Evolutionary conservation across 2,113 vertebrate genomes (phyloP).

Genomic region (Otocyon megalotis): DNA sequence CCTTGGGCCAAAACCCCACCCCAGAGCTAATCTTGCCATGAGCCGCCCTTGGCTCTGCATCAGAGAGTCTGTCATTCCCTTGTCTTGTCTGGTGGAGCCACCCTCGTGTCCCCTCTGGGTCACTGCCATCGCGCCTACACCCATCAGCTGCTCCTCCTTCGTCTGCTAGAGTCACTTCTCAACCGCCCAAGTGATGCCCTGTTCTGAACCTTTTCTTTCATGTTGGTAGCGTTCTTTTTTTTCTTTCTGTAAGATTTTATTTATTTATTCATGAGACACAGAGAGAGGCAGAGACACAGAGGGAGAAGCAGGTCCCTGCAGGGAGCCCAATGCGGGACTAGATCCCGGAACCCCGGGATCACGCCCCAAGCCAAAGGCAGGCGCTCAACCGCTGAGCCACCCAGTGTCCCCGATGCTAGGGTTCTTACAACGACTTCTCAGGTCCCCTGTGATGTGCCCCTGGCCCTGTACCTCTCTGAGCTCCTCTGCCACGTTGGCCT

Average conservation of each 20-base stretch:
- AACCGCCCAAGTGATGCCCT: background rate
- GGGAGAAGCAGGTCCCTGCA: too few relatives aligned
- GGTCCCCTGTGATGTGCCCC: background rate
- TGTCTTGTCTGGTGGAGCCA: background rate
- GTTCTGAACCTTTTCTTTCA: background rate
- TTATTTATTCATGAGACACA: too few relatives aligned
- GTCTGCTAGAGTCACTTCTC: background rate
- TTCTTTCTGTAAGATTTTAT: too few relatives aligned
- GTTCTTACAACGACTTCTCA: background rate
- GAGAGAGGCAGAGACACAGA: too few relatives aligned
- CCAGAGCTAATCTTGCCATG: background rate
- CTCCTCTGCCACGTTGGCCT: background rate
- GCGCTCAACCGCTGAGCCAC: too few relatives aligned
- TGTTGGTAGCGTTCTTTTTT: too few relatives aligned
- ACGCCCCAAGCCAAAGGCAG: too few relatives aligned
- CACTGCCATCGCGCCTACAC: rapidly evolving
- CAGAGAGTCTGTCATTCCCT: background rate
- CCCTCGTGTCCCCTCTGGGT: rapidly evolving
- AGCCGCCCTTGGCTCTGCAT: background rate
- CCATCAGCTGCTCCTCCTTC: background rate
- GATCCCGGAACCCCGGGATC: too few relatives aligned
- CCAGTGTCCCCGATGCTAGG: background rate
- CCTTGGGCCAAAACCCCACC: background rate
- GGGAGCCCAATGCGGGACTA: too few relatives aligned
- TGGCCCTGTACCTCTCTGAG: background rate